Base-by-base conservation (phyloP, 1,140 invertebrate genomes). In the Parasteatoda tepidariorum region DNA sequence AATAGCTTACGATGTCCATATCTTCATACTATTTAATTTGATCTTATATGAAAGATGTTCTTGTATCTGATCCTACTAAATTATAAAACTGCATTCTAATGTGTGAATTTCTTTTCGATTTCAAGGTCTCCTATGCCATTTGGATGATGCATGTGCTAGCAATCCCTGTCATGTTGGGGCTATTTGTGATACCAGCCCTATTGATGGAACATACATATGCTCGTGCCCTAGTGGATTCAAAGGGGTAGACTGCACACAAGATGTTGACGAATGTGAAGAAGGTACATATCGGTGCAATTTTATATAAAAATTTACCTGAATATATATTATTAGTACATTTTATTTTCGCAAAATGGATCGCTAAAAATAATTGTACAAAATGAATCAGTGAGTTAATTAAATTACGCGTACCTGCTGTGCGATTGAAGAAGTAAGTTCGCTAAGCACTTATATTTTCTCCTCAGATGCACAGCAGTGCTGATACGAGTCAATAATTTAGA, bases 181-280 rank as follows among this genome's bases (percentile, higher is more conserved):
- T 11, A 95, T 95, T 85, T 99, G 97, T 87, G 95, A 98, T 88
- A 98, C 97, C 0, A 97, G 95, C 85, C 97, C 97, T 11, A 96
- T 98, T 85, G 96, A 98, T 87, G 97, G 97, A 0, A 95, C 95
- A 4, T 97, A 96, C 88, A 94, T 96, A 13, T 99, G 97, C 88
- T 96, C 95, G 11, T 99, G 97, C 88, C 95, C 95, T 24, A 93
- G 92, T 2, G 96, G 96, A 5, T 97, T 95, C 89, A 96, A 95
- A 88, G 96, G 96, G 7, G 90, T 94, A 9, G 93, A 97, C 88
- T 99, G 97, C 87, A 96, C 95, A 0, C 93, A 96, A 86, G 97
- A 99, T 88, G 95, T 98, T 83, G 93, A 99, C 88, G 97, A 98
- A 90, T 99, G 97, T 88, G 97, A 87, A 96, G 97, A 93, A 95